Conservation (phyloP, 53 echinoderm and acorn worm species). For the Paelopatides confundens region DNA sequence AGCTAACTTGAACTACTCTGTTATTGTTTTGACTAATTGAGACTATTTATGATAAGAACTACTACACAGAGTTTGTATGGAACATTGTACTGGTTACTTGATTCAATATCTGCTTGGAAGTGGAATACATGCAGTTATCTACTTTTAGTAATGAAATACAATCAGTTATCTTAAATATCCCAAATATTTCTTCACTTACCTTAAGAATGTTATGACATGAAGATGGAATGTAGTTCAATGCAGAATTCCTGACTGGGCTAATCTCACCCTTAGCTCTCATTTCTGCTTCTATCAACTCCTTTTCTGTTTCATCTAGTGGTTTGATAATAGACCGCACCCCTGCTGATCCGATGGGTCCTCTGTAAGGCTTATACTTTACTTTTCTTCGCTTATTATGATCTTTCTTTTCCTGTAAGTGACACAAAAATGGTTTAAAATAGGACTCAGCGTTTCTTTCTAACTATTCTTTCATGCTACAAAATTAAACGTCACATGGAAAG, state of each 20-base stretch:
- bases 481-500: too few relatives aligned
- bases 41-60: too few relatives aligned
- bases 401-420: neutral
- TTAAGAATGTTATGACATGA: constrained; percentile 99
- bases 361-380: constrained; percentile 87
- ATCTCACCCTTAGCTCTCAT: constrained; percentile 48
- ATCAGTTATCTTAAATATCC: too few relatives aligned
- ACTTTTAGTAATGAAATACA: too few relatives aligned
- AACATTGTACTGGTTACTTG: too few relatives aligned
- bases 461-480: too few relatives aligned
- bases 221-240: constrained; percentile 92
- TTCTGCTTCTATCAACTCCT: constrained; percentile 71
- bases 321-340: constrained; percentile 82
- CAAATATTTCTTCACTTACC: constrained; percentile 49
- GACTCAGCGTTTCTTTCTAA: neutral
- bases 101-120: too few relatives aligned
- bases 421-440: too few relatives aligned
- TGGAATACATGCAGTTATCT: too few relatives aligned
- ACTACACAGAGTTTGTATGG: too few relatives aligned
- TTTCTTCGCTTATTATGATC: constrained; percentile 52
- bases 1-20: too few relatives aligned
- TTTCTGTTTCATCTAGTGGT: constrained; percentile 88
- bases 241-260: constrained; percentile 57
- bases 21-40: too few relatives aligned
- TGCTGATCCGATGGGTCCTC: constrained; percentile 88